Evolutionary conservation across 2,113 vertebrate genomes (phyloP).

Genomic region (Jaculus jaculus): DNA sequence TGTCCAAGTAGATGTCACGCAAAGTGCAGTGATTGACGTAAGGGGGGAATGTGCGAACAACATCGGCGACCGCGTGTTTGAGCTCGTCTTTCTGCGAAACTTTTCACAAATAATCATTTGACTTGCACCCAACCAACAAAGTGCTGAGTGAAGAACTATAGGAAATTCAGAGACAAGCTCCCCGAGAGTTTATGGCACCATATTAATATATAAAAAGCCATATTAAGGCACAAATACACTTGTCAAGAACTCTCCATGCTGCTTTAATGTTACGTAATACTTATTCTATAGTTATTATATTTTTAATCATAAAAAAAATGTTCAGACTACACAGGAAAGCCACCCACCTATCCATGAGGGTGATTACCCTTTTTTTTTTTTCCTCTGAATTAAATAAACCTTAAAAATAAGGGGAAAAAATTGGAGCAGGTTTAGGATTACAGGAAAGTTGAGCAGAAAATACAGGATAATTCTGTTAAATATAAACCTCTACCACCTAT

Average conservation of each 20-base stretch:
- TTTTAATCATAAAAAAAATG: conserved; percentile 62
- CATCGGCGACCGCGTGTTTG: background rate
- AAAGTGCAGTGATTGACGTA: background rate
- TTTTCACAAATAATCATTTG: background rate
- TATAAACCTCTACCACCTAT: background rate
- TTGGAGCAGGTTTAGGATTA: background rate
- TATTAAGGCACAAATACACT: background rate
- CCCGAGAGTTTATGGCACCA: conserved; percentile 15
- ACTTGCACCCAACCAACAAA: background rate
- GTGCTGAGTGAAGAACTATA: background rate
- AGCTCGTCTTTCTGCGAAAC: background rate
- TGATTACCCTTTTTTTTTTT: background rate
- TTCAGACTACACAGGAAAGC: background rate
- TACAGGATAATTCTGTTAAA: background rate
- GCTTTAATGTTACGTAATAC: conserved; percentile 42
- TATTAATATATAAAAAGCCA: conserved; percentile 28
- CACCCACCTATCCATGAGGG: background rate
- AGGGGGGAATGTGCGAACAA: background rate
- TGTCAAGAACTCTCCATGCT: conserved; percentile 14
- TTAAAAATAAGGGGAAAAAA: background rate
- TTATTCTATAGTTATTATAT: conserved; percentile 2
- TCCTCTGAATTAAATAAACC: background rate
- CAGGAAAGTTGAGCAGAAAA: conserved; percentile 47
- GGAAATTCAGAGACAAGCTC: background rate
- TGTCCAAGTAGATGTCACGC: background rate